These are phyloP conservation scores for Lepidochitona cinerea DNA, from an alignment of 2,888 invertebrate genomes.

Conservation along the genomic window DNA sequence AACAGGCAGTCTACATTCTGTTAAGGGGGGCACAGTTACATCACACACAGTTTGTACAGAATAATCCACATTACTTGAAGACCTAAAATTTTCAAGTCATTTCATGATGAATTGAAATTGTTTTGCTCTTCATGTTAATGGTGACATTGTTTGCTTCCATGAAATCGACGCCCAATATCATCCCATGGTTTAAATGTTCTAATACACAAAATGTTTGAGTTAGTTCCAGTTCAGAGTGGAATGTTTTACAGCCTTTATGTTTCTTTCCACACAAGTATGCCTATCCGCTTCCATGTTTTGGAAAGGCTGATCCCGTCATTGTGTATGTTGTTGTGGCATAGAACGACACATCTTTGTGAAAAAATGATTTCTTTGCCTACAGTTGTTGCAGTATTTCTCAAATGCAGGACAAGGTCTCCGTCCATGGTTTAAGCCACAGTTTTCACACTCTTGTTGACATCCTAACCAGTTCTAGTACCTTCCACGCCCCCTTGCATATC, in stretches of 20 bases:
- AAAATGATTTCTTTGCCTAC: too few relatives aligned
- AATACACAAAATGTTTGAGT: conserved; percentile 3
- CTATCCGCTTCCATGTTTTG: too few relatives aligned
- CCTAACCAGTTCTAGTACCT: too few relatives aligned
- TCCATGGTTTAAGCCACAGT: too few relatives aligned
- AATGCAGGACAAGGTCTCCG: too few relatives aligned
- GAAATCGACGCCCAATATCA: conserved; percentile 9
- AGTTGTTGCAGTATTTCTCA: too few relatives aligned
- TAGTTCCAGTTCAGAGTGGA: background rate
- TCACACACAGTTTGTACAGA: background rate
- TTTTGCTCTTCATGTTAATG: background rate
- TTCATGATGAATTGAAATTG: background rate
- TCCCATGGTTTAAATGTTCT: background rate
- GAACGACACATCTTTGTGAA: too few relatives aligned
- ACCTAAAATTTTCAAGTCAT: background rate
- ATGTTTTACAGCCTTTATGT: background rate
- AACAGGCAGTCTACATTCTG: conserved; percentile 1
- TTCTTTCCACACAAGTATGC: background rate
- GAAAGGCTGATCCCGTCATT: too few relatives aligned
- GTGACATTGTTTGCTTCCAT: background rate
- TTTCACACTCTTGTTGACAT: too few relatives aligned
- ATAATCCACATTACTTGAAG: background rate
- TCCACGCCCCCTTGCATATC: too few relatives aligned
- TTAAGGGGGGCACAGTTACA: background rate
- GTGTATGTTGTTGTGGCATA: too few relatives aligned